Conservation (phyloP, 1,140 invertebrate species). For the Paraescarpia echinospica region DNA sequence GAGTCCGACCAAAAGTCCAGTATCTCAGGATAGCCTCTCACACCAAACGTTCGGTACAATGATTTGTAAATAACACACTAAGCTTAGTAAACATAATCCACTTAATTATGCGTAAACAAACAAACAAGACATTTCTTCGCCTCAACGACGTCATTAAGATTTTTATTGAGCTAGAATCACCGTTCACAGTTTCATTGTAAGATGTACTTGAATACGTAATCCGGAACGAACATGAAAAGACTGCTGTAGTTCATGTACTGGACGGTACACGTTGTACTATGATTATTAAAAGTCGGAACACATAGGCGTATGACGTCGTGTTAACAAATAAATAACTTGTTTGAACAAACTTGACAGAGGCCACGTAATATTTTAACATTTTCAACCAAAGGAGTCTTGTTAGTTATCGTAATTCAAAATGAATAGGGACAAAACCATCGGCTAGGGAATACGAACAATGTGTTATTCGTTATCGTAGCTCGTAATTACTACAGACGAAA, state of each 20-base stretch:
- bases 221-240: background rate
- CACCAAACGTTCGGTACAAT: background rate
- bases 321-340: too few species aligned
- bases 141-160: background rate
- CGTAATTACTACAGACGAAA: too few species aligned
- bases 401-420: too few species aligned
- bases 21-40: background rate
- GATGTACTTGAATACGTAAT: background rate
- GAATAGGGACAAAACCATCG: too few species aligned
- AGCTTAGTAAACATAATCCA: background rate
- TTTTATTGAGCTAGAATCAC: background rate
- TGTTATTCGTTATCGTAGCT: too few species aligned
- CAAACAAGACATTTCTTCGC: background rate
- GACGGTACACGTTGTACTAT: background rate
- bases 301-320: too few species aligned
- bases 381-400: too few species aligned
- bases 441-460: too few species aligned
- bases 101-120: background rate
- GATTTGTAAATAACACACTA: background rate
- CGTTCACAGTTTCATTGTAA: background rate
- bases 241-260: background rate
- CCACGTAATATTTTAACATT: too few species aligned
- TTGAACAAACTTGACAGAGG: too few species aligned
- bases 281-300: background rate
- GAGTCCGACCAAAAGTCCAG: background rate